These are phyloP conservation scores for Pegoplata infirma DNA, from an alignment of 2,888 invertebrate genomes.

Conservation along the genomic window DNA sequence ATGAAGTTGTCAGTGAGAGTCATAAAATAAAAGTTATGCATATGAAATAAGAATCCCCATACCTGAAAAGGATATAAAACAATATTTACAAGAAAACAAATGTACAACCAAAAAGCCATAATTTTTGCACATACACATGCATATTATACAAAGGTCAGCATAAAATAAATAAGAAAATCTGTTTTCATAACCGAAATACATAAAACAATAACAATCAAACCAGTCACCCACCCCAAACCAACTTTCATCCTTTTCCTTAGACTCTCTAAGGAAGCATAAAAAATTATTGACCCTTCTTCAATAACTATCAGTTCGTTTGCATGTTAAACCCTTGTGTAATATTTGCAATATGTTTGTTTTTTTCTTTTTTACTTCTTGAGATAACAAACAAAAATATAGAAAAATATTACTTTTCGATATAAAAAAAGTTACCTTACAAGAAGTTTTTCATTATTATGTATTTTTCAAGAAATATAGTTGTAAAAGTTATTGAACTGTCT, in stretches of 20 bases:
- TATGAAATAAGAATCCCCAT: conserved; percentile 13
- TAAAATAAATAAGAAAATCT: conserved; percentile 55
- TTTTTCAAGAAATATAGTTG: conserved; percentile 65
- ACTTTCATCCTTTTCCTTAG: not conserved
- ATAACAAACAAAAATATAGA: conserved; percentile 56
- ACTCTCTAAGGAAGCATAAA: conserved; percentile 60
- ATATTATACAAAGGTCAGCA: conserved; percentile 57
- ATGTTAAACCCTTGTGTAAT: conserved; percentile 48
- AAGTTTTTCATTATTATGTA: conserved; percentile 50
- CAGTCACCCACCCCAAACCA: too few relatives aligned
- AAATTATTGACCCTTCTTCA: conserved; percentile 49
- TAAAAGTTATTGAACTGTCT: conserved; percentile 69
- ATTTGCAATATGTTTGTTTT: conserved; percentile 53
- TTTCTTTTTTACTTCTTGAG: conserved; percentile 26
- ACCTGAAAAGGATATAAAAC: conserved; percentile 40
- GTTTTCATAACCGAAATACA: conserved; percentile 41
- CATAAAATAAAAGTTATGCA: conserved; percentile 67
- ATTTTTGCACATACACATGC: conserved; percentile 23
- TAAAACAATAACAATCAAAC: conserved; percentile 43
- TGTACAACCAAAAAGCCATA: conserved; percentile 19
- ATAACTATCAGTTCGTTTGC: not conserved
- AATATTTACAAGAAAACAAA: conserved; percentile 30
- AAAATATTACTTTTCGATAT: conserved; percentile 36
- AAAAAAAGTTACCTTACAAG: conserved; percentile 50
- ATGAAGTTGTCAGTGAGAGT: conserved; percentile 72